Evolutionary conservation across 2,113 vertebrate species (phyloP), one percentile per base, ranked within the genome.

Genomic region (Varanus komodoensis): DNA sequence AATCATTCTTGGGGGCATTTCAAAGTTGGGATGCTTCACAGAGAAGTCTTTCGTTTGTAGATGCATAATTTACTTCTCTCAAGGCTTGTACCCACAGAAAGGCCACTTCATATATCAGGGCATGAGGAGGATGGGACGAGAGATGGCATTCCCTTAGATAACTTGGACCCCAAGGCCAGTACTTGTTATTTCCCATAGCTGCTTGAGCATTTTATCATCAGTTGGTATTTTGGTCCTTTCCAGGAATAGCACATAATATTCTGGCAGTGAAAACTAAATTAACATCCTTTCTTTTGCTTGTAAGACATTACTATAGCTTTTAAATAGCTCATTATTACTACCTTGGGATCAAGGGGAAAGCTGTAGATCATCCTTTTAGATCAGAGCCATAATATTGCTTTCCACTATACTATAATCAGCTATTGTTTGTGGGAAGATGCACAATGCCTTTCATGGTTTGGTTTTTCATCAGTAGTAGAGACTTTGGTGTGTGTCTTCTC

Each of bases 181-280:
- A 12, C 78, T 52, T 52, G 78, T 48, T 85, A 50, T 85, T 32
- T 85, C 44, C 29, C 68, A 85, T 73, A 85, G 50, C 48, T 29
- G n/a, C 50, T 71, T 71, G 12, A 85, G 83, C 12, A 25, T 52
- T 52, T 48, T 71, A 69, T 84, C 83, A 69, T 4, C 83, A 69
- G 68, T 38, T 82, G n/a, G 80, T 57, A 82, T 85, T 71, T 82
- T 57, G 80, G 80, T 82, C 17, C 64, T 9, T 84, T 69, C 64
- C 84, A 73, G 44, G 50, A 73, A 50, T n/a, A 85, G 48, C 69
- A 54, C 68, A 73, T 52, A 52, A 48, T 73, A 73, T 73, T 73
- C 32, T 73, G 68, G 69, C 68, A 50, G 34, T 32, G n/a, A 85
- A 67, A 71, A 73, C 44, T n/a, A 73, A 71, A 85, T 85, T 85